Base-by-base conservation (phyloP, 2,113 vertebrate species). In the Poecile atricapillus region DNA sequence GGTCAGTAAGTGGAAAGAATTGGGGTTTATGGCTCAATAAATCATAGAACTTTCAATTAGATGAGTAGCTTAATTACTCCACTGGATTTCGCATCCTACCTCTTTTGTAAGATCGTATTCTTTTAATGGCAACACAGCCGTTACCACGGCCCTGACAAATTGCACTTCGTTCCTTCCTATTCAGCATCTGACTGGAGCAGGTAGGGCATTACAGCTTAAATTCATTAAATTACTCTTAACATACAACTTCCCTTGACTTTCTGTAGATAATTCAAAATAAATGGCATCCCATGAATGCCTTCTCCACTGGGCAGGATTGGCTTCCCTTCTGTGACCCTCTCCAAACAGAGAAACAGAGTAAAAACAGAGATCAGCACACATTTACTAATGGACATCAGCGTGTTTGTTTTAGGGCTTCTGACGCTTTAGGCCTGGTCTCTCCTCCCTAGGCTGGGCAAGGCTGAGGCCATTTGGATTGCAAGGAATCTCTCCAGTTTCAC, bases 1-100 rank as follows among this genome's bases (percentile, higher is more conserved):
- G 96, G 95, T 96, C 96, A 96, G 95, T 95, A 95, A 97, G 93
- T 97, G 94, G 95, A 95, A 95, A 97, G 95, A 96, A 96, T 96
- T 95, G 95, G 94, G 92, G 95, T 96, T 97, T 97, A 96, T 95
- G 89, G 95, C 92, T 89, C 88, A 95, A 95, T 97, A 96, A 96
- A 96, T 97, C 94, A 96, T 64, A 83, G 86, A 94, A 35, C 93
- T 94, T 93, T 96, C 95, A 96, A 94, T 95, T 97, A 97, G 93
- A 96, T 93, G 92, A 96, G 93, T 92, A 92, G 92, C 92, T 97
- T 96, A 97, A 97, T 96, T 96, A 97, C 93, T 91, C 60, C 16
- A 14, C 93, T 95, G 93, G 94, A 95, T 95, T 96, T 94, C 89
- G 96, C 95, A 94, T 95, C 95, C 95, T 94, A 95, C 93, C 93